Evolutionary conservation across 1,140 invertebrate genomes (phyloP).

Genomic region (Cryptotermes secundus): DNA sequence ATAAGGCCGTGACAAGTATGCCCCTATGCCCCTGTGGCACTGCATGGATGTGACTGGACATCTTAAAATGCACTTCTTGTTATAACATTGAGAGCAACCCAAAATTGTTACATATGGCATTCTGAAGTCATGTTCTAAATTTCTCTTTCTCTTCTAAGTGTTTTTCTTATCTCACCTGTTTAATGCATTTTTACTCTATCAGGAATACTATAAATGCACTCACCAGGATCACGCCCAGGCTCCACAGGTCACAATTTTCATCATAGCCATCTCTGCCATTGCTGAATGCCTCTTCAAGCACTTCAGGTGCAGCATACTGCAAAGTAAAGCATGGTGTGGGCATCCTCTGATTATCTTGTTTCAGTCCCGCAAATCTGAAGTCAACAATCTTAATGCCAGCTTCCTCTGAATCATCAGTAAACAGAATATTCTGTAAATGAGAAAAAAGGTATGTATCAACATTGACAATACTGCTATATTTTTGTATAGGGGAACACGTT

Average conservation of each 20-base stretch:
- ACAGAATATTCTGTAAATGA: conserved; percentile 68
- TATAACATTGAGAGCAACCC: too few species aligned
- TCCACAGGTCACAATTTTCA: conserved; percentile 91
- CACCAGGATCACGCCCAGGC: conserved; percentile 82
- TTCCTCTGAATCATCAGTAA: conserved; percentile 60
- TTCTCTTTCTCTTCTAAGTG: too few species aligned
- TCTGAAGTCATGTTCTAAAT: too few species aligned
- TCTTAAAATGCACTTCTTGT: too few species aligned
- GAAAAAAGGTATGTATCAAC: not conserved
- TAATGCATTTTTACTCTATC: too few species aligned
- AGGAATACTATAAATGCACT: conserved; percentile 38
- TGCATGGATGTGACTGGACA: too few species aligned
- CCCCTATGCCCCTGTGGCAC: too few species aligned
- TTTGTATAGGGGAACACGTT: too few species aligned
- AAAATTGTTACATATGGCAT: too few species aligned
- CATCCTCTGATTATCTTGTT: conserved; percentile 62
- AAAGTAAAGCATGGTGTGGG: conserved; percentile 86
- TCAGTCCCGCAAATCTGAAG: conserved; percentile 84
- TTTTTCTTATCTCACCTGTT: too few species aligned
- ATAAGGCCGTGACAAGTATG: too few species aligned
- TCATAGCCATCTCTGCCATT: conserved; percentile 66
- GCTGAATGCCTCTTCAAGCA: too few species aligned
- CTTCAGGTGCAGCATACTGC: conserved; percentile 90
- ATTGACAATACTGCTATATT: not conserved
- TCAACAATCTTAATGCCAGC: conserved; percentile 82